phyloP scores from a whole-genome alignment of 2,888 invertebrate species.

The Pandemis corylana region DNA sequence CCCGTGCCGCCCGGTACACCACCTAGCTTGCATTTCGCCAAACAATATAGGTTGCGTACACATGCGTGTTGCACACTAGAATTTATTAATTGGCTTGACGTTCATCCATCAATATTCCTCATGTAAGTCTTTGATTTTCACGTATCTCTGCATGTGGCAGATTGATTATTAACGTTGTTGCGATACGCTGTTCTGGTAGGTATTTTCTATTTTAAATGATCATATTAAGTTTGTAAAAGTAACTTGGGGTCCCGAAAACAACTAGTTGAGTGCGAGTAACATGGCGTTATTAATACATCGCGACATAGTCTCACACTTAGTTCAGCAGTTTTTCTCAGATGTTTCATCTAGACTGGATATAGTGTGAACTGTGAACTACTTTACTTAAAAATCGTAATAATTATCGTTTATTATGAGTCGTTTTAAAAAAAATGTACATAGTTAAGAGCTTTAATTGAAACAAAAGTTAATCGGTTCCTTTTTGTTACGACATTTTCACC shows the following conservation, averaged over 20 bases:
- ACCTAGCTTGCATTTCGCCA: slow-evolving; percentile 8
- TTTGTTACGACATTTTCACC: too few species aligned
- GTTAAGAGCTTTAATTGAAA: too few species aligned
- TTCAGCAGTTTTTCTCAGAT: neutral
- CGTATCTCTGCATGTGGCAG: neutral
- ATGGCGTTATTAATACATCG: neutral
- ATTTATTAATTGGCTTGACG: neutral
- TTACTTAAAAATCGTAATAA: neutral
- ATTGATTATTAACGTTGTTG: neutral
- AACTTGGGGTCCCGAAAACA: neutral
- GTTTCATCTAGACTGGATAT: neutral
- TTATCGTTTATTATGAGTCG: too few species aligned
- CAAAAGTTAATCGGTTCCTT: too few species aligned
- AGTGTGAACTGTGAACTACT: neutral
- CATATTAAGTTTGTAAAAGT: neutral
- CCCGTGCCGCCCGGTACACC: slow-evolving; percentile 2
- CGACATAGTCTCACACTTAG: too few species aligned
- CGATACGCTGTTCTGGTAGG: neutral
- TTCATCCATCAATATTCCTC: neutral
- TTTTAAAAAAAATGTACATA: neutral
- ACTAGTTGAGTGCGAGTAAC: neutral
- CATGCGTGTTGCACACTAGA: neutral
- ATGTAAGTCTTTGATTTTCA: neutral
- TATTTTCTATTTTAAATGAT: neutral
- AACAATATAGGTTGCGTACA: neutral